Evolutionary conservation across 1,140 invertebrate genomes (phyloP).

Genomic region (Drusus annulatus): DNA sequence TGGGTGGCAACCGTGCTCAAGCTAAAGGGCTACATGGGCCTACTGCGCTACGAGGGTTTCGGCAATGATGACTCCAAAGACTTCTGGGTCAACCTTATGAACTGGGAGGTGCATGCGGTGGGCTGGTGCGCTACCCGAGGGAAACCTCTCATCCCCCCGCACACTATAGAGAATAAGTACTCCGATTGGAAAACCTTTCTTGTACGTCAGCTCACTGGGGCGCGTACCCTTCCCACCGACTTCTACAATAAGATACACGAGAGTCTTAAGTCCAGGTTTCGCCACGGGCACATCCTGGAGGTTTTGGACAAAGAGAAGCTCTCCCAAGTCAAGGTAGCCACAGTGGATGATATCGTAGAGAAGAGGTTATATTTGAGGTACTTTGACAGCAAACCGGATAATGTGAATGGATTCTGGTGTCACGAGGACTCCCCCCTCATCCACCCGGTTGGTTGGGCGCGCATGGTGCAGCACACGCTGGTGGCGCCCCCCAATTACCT

Average conservation of each 20-base stretch:
- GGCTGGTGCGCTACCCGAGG: slow-evolving; percentile 97
- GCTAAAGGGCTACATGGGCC: slow-evolving; percentile 93
- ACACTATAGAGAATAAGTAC: slow-evolving; percentile 92
- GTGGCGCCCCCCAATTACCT: slow-evolving; percentile 85
- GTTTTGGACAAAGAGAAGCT: slow-evolving; percentile 97
- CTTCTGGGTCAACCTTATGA: slow-evolving; percentile 96
- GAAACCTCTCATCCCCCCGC: slow-evolving; percentile 94
- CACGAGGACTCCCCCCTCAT: slow-evolving; percentile 95
- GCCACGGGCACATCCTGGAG: slow-evolving; percentile 88
- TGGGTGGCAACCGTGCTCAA: slow-evolving; percentile 96
- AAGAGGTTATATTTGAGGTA: slow-evolving; percentile 93
- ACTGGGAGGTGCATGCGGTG: slow-evolving; percentile 93
- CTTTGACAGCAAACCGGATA: slow-evolving; percentile 84
- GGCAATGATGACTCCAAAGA: slow-evolving; percentile 89
- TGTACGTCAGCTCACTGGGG: slow-evolving; percentile 91
- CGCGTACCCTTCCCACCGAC: slow-evolving; percentile 91
- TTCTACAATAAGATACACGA: slow-evolving; percentile 91
- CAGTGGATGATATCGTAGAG: slow-evolving; percentile 90
- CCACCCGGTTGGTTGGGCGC: slow-evolving; percentile 96
- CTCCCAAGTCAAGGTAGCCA: slow-evolving; percentile 91
- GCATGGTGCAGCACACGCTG: slow-evolving; percentile 87
- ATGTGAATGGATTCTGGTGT: slow-evolving; percentile 94
- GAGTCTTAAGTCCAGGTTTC: slow-evolving; percentile 86
- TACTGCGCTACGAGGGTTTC: slow-evolving; percentile 95
- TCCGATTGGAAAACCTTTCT: slow-evolving; percentile 96